phyloP scores from a whole-genome alignment of 2,113 vertebrate genomes.

The Neodontobutis hainanensis region DNA sequence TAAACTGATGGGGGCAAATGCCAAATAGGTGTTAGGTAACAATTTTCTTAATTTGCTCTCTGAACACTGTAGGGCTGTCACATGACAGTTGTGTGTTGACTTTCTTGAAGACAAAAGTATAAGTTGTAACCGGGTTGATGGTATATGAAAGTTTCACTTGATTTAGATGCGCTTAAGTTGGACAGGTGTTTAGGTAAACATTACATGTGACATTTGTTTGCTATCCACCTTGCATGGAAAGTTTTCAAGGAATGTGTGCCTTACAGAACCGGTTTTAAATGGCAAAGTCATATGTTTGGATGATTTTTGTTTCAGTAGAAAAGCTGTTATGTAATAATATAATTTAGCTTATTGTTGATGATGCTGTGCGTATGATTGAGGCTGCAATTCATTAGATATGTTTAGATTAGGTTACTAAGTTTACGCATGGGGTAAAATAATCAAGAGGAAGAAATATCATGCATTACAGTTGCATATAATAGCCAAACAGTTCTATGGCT shows the following conservation, averaged over 20 bases:
- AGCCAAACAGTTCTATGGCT: no score
- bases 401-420: no score
- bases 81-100: not conserved
- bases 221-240: slow-evolving; percentile 21
- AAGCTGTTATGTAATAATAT: no score
- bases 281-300: not conserved
- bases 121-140: not conserved
- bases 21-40: not conserved
- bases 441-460: not conserved
- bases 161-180: not conserved
- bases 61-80: not conserved
- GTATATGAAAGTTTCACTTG: not conserved
- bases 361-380: no score
- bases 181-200: slow-evolving; percentile 50
- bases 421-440: no score
- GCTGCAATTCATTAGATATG: no score
- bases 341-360: not conserved
- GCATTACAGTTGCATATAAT: no score
- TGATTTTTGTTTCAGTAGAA: slow-evolving; percentile 2
- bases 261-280: slow-evolving; percentile 60
- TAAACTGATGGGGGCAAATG: no score
- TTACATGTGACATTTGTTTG: slow-evolving; percentile 21
- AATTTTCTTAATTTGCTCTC: not conserved
- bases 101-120: no score
- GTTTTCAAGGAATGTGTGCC: slow-evolving; percentile 19